Evolutionary conservation across 2,888 invertebrate species (phyloP), one percentile per base, ranked within the genome.

Genomic region (Pediacus dermestoides): DNA sequence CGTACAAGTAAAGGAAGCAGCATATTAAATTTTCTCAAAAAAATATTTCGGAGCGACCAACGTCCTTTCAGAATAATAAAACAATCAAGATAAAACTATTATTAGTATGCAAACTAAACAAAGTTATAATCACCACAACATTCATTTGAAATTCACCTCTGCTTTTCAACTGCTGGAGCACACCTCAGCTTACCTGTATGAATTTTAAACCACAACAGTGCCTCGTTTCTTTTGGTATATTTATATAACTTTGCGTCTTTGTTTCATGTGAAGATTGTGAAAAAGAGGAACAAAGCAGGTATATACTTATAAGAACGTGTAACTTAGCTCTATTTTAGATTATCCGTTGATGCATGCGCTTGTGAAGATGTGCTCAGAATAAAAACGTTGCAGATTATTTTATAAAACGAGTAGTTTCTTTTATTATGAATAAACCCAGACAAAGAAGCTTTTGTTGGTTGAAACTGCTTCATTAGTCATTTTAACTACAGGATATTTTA

Each of bases 71-170:
- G 28, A 28, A 28, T 28, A 28, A 6, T 28, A 28, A 28, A 13
- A 14, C 8, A 28, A 28, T 28, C 28, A 9, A 28, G 28, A 28
- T 28, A 28, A 28, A 28, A 28, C 14, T 13, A 12, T 4, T 28
- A 4, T 45, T 55, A 53, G 54, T 54, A 55, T 56, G 50, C 56
- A 41, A 46, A 50, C 46, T 36, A 52, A 52, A 50, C 44, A 51
- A 46, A 44, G 46, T 48, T 28, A 28, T 28, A 53, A 56, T 53
- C 56, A 51, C 42, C 47, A 39, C 43, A 52, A 51, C 52, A 52
- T 52, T 48, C 43, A 44, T 52, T 54, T 52, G 40, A 49, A 53
- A 56, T 56, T 55, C 55, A 48, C 47, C 48, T 53, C 52, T 28
- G 10, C 10, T 42, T 46, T 38, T 26, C 42, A 26, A 37, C 34